A percentile compares a stretch with the other conserved stretches of the same genome.
Evolutionary conservation across 2,888 invertebrate species (phyloP).

Genomic region (Malthinus flaveolus): DNA sequence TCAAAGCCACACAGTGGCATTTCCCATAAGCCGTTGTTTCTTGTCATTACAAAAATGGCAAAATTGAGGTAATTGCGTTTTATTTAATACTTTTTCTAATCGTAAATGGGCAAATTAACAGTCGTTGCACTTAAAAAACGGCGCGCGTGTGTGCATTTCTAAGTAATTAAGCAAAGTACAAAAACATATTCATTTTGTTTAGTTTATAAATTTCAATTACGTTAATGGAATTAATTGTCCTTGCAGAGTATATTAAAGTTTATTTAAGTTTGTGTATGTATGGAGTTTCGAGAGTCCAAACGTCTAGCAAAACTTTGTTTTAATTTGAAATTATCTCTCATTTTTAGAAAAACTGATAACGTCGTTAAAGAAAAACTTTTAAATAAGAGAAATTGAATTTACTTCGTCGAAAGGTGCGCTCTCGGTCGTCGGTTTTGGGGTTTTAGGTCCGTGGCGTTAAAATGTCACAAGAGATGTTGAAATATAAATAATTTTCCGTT

Average conservation of each 20-base stretch:
- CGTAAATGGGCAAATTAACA: too few species aligned
- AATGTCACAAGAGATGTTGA: constrained; percentile 19
- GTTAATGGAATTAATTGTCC: constrained; percentile 22
- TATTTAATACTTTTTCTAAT: too few species aligned
- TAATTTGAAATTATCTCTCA: constrained; percentile 1
- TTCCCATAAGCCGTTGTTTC: too few species aligned
- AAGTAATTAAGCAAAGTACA: neutral
- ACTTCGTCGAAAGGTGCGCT: constrained; percentile 11
- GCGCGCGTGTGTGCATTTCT: neutral
- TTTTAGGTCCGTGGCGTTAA: constrained; percentile 7
- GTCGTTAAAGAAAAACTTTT: too few species aligned
- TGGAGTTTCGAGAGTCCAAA: constrained; percentile 6
- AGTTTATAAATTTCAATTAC: constrained; percentile 11
- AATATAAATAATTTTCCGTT: constrained; percentile 26
- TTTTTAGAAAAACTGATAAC: too few species aligned
- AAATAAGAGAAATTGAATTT: constrained; percentile 1
- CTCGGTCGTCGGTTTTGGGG: constrained; percentile 9
- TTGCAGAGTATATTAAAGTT: constrained; percentile 11
- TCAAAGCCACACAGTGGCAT: too few species aligned
- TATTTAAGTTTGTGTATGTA: constrained; percentile 15
- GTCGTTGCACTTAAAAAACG: neutral
- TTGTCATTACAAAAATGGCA: too few species aligned
- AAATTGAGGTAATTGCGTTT: too few species aligned
- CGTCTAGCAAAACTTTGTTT: neutral
- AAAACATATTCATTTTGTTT: constrained; percentile 10